phyloP scores from a whole-genome alignment of 2,113 vertebrate genomes.

The Mesocricetus auratus region DNA sequence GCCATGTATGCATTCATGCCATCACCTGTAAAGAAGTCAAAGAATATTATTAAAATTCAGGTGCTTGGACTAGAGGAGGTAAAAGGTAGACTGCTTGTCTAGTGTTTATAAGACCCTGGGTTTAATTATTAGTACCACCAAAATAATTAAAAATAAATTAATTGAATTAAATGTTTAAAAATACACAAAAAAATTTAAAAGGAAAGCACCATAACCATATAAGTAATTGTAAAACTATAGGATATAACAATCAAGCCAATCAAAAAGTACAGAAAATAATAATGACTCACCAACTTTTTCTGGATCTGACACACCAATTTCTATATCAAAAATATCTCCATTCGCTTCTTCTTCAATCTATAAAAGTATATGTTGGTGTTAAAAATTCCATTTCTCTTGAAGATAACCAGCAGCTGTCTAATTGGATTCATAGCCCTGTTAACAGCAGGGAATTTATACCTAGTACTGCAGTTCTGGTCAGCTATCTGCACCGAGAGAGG shows the following conservation, averaged over 20 bases:
- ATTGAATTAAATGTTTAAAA: slow-evolving; percentile 30
- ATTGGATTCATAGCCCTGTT: not conserved
- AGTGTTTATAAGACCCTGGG: not conserved
- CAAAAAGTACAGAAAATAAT: slow-evolving; percentile 54
- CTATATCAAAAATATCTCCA: slow-evolving; percentile 93
- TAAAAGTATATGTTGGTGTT: slow-evolving; percentile 63
- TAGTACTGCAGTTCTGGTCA: not conserved
- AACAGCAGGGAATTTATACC: not conserved
- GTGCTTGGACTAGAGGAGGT: not conserved
- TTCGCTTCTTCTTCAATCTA: slow-evolving; percentile 96
- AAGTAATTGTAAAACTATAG: slow-evolving; percentile 39
- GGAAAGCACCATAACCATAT: slow-evolving; percentile 44
- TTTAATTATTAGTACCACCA: not conserved
- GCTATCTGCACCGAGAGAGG: not conserved
- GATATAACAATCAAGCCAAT: not conserved
- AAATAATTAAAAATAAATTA: not conserved
- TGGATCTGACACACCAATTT: slow-evolving; percentile 97
- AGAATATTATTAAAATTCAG: slow-evolving; percentile 55
- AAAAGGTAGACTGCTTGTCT: not conserved
- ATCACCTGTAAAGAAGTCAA: slow-evolving; percentile 90
- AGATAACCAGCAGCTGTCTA: not conserved
- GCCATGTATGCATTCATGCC: slow-evolving; percentile 99
- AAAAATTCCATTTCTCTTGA: not conserved
- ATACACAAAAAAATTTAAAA: not conserved
- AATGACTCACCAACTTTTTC: slow-evolving; percentile 97